Evolutionary conservation across 2,113 vertebrate genomes (phyloP), one percentile per base, ranked within the genome.

Genomic region (Pangasianodon gigas): DNA sequence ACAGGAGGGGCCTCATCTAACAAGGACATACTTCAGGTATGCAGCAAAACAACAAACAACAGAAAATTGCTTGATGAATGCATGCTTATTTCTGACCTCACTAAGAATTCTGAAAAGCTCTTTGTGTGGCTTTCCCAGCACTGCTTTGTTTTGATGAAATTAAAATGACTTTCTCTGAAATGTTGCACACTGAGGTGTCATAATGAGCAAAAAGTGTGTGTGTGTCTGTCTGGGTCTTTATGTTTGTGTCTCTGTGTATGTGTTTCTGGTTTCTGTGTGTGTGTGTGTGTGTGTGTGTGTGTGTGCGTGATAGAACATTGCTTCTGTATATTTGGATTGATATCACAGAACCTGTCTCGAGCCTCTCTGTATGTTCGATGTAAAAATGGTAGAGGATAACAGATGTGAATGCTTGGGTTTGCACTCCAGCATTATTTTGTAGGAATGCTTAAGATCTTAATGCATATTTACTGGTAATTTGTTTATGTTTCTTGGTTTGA

Each of bases 1-100:
- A 99, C 98, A 0, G 98, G 98, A 84, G 98, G 98, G 0, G 98
- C 97, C 2, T 99, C 98, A 6, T 93, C 95, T 0, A 99, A 99
- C 84, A 93, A 90, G 88, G 97, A 96, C 24, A 97, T 99, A 44
- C 95, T 99, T 51, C 98, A 99, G 96, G 98, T 98, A 91, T 60
- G 82, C 2, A 48, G 6, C 69, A 65, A 86, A 67, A 85, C 62
- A 21, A 14, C 13, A 79, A 80, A 80, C 52, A 83, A 60, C 21
- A 37, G 18, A 81, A 67, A 82, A 83, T 54, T 18, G 62, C 51
- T 71, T 83, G 80, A 58, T 81, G 37, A 84, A 58, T 88, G 62
- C 32, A 56, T 54, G 79, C 79, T 82, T 67, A 16, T 67, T 54
- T 88, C 6, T 41, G 46, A 81, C 44, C 44, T 19, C 58, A 37